A percentile compares a stretch with the other conserved stretches of the same genome.
Conservation (phyloP, 2,888 invertebrate genomes). For the Shargacucullia verbasci region DNA sequence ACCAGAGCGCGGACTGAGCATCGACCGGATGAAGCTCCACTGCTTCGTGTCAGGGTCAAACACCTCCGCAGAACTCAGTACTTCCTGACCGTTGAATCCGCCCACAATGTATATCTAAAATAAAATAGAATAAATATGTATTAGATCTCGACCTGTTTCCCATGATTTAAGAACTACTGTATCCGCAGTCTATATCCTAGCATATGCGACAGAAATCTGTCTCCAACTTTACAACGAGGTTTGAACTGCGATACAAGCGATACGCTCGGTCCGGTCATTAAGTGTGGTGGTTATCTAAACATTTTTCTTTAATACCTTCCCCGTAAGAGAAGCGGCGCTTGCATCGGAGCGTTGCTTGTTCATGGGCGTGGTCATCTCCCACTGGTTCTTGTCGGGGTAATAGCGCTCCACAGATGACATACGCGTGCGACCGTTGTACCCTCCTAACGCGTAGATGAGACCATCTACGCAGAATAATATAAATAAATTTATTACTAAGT, state of each 20-base stretch:
- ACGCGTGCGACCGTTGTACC: conserved; percentile 93
- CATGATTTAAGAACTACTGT: no score
- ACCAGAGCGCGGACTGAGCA: conserved; percentile 93
- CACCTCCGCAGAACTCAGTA: conserved; percentile 93
- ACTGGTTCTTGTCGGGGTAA: conserved; percentile 93
- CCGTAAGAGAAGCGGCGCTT: conserved; percentile 91
- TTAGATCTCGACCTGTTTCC: no score
- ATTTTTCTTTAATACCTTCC: conserved; percentile 83
- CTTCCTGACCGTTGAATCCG: conserved; percentile 94
- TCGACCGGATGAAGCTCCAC: conserved; percentile 92
- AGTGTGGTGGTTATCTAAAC: no score
- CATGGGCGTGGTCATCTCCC: conserved; percentile 94
- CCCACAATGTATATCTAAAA: conserved; percentile 92
- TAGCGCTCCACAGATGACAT: conserved; percentile 94
- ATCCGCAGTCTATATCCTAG: no score
- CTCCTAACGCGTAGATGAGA: conserved; percentile 94
- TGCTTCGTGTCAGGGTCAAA: conserved; percentile 92
- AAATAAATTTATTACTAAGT: background rate
- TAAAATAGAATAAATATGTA: background rate
- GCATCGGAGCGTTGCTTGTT: conserved; percentile 93
- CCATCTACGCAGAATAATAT: conserved; percentile 83
- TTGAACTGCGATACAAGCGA: no score
- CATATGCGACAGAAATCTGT: no score
- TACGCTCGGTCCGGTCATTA: no score
- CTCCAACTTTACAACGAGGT: no score